A percentile compares a stretch with the other conserved stretches of the same genome.
Evolutionary conservation across 2,888 invertebrate species (phyloP).

Genomic region (Emmelina monodactyla): DNA sequence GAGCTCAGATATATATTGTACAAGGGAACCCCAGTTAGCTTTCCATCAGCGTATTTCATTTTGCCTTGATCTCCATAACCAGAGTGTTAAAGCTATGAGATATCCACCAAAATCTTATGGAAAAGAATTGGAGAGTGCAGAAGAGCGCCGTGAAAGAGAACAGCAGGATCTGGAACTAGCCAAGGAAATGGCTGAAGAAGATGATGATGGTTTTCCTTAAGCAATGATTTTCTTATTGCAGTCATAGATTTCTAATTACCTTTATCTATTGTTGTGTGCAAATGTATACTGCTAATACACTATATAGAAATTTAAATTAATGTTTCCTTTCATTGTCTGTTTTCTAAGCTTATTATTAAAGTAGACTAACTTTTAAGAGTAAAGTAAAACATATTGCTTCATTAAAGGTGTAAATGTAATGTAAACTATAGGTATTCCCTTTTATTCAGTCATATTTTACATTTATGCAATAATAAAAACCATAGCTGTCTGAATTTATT

Average conservation of each 20-base stretch:
- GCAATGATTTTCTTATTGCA: constrained; percentile 11
- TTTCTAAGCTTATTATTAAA: no score
- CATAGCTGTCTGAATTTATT: no score
- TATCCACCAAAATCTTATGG: constrained; percentile 99
- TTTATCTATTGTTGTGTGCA: no score
- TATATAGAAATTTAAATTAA: no score
- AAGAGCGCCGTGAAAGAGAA: constrained; percentile 94
- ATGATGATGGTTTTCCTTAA: constrained; percentile 86
- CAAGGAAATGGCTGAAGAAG: constrained; percentile 99
- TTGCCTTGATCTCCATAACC: constrained; percentile 97
- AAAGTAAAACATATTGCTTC: no score
- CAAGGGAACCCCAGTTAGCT: constrained; percentile 93
- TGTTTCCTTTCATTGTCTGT: no score
- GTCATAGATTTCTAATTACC: constrained; percentile 15
- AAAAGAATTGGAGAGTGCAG: constrained; percentile 96
- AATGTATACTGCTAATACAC: no score
- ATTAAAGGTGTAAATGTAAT: no score
- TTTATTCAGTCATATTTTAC: no score
- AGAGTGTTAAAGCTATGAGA: constrained; percentile 99
- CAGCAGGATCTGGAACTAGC: constrained; percentile 98
- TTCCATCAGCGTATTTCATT: constrained; percentile 98
- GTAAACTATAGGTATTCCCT: no score
- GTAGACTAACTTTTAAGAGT: no score
- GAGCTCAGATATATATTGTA: constrained; percentile 95
- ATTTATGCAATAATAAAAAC: no score